Conservation (phyloP, 2,888 invertebrate genomes). For the Epinotia demarniana region DNA sequence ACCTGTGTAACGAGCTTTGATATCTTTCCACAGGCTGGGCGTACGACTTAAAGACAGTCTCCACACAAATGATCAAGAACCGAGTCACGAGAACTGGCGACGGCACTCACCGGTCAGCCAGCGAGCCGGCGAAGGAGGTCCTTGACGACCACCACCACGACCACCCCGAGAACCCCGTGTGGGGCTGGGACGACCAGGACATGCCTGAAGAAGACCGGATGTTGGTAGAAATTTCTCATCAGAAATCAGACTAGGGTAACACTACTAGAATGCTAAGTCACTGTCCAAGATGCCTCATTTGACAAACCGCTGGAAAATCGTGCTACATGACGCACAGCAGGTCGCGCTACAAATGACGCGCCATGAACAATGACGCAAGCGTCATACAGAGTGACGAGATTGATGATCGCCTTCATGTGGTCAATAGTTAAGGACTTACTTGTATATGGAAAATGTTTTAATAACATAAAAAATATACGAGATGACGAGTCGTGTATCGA, state of each 20-base stretch:
- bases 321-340: no score
- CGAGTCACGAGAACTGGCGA: constrained; percentile 90
- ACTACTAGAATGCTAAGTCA: neutral
- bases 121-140: constrained; percentile 57
- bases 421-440: no score
- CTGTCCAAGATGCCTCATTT: no score
- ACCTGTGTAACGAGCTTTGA: no score
- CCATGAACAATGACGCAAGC: no score
- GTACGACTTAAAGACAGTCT: constrained; percentile 93
- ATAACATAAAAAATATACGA: no score
- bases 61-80: constrained; percentile 87
- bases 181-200: constrained; percentile 94
- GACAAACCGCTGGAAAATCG: no score
- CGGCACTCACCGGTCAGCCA: constrained; percentile 80
- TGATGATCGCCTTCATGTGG: no score
- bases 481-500: no score
- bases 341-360: no score
- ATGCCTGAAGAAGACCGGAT: constrained; percentile 88
- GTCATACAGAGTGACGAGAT: no score
- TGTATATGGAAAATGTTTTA: no score
- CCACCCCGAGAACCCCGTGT: constrained; percentile 84
- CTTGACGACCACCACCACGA: constrained; percentile 70
- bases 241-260: constrained; percentile 52
- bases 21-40: constrained; percentile 87
- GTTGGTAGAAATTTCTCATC: constrained; percentile 75